These are phyloP conservation scores for Porites lobata DNA, from an alignment of 92 coral and sea anemone genomes.

Conservation along the genomic window DNA sequence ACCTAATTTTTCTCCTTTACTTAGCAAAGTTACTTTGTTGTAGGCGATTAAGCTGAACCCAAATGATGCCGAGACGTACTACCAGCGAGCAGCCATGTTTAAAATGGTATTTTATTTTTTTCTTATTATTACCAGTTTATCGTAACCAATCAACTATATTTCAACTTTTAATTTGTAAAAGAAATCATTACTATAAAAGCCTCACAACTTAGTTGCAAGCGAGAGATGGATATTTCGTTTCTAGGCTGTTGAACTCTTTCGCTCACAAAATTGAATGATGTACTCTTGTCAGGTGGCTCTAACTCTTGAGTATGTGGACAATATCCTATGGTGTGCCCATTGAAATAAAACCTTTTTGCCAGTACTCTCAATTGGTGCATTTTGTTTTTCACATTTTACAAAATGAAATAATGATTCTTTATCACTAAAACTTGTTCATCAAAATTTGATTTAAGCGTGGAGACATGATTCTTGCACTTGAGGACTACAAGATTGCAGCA, in stretches of 20 bases:
- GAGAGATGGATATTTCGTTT: no score
- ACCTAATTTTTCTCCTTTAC: not conserved
- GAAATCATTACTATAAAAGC: not conserved
- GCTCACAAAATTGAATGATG: not conserved
- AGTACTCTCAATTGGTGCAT: not conserved
- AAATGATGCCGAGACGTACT: slow-evolving; percentile 94
- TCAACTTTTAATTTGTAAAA: not conserved
- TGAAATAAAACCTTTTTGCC: no score
- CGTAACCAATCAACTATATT: not conserved
- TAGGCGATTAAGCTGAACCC: slow-evolving; percentile 98
- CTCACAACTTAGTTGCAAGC: not conserved
- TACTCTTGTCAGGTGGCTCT: not conserved
- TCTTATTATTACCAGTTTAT: no score
- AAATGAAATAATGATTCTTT: not conserved
- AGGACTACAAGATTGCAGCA: slow-evolving; percentile 91
- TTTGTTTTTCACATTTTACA: not conserved
- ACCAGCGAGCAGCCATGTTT: slow-evolving; percentile 97
- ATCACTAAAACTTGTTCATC: not conserved
- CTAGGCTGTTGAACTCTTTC: not conserved
- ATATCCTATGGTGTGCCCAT: no score
- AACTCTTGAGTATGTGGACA: not conserved
- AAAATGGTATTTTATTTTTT: slow-evolving; percentile 65
- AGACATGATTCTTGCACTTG: slow-evolving; percentile 92
- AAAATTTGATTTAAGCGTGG: slow-evolving; percentile 74
- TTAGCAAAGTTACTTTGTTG: not conserved